Conservation (phyloP, 2,797 vertebrate genomes). For the Artibeus jamaicensis region DNA sequence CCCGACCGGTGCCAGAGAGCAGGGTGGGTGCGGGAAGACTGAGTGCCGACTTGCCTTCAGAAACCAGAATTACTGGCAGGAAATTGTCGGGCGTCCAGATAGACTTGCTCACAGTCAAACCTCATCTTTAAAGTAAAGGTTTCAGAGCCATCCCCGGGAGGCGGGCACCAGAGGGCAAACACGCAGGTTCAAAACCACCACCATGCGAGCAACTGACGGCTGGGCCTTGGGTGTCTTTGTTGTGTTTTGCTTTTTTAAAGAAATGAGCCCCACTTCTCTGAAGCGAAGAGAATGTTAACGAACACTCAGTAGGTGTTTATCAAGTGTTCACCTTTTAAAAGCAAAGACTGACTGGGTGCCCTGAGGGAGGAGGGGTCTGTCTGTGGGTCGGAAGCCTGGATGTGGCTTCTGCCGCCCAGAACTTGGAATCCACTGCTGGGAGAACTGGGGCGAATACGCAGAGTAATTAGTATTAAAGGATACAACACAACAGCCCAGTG, state of each 20-base stretch:
- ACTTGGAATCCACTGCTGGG: conserved; percentile 15
- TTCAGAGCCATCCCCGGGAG: not conserved
- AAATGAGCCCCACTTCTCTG: not conserved
- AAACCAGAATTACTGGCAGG: conserved; percentile 37
- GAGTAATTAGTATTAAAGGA: conserved; percentile 23
- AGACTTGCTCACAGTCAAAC: not conserved
- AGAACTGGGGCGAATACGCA: not conserved
- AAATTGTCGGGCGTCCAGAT: not conserved
- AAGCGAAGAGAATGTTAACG: not conserved
- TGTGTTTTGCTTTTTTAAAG: not conserved
- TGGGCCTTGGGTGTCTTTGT: not conserved
- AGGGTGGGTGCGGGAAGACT: not conserved
- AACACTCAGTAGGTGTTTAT: not conserved
- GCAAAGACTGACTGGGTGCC: not conserved
- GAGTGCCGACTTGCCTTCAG: not conserved
- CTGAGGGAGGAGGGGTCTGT: not conserved
- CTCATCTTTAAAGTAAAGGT: not conserved
- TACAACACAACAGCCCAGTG: conserved; percentile 6
- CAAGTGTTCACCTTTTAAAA: conserved; percentile 13
- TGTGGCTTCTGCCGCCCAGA: not conserved
- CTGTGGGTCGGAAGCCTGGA: not conserved
- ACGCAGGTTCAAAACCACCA: not conserved
- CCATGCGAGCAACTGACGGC: not conserved
- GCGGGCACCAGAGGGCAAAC: not conserved
- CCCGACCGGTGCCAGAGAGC: not conserved